A percentile compares a stretch with the other conserved stretches of the same genome.
These are phyloP conservation scores for Acheta domesticus DNA, from an alignment of 2,888 invertebrate genomes.

Conservation along the genomic window DNA sequence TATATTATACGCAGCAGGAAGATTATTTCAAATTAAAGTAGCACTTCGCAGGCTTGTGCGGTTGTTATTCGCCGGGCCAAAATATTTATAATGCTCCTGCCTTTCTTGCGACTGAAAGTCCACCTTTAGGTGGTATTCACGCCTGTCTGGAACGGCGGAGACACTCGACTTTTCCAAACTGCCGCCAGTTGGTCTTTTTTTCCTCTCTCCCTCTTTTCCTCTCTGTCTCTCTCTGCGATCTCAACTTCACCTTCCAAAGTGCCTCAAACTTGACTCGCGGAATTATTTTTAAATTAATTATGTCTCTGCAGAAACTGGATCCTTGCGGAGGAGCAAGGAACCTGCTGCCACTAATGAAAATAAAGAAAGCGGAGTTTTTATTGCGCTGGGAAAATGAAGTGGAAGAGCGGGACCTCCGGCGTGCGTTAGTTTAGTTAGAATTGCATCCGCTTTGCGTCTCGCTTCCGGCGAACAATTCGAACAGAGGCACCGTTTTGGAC, in stretches of 20 bases:
- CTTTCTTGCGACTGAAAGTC: not conserved
- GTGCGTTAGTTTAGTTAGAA: not conserved
- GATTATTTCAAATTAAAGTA: slow-evolving; percentile 2
- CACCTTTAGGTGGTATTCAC: not conserved
- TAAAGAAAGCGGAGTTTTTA: not conserved
- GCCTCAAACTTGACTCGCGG: slow-evolving; percentile 18
- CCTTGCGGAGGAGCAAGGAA: not conserved
- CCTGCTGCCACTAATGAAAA: not conserved
- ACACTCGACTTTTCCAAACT: slow-evolving; percentile 6
- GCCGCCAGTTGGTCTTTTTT: not conserved
- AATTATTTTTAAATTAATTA: slow-evolving; percentile 18
- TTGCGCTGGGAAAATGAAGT: not conserved
- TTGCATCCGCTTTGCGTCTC: not conserved
- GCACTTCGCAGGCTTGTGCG: not conserved
- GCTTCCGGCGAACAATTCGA: not conserved
- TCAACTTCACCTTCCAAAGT: slow-evolving; percentile 10
- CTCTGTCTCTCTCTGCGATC: not conserved
- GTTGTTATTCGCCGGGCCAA: not conserved
- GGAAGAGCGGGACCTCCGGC: not conserved
- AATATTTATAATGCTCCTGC: not conserved
- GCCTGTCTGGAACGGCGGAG: not conserved
- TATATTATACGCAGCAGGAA: not conserved
- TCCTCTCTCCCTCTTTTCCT: not conserved
- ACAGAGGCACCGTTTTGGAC: too few relatives aligned
- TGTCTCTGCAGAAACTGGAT: not conserved